Base-by-base conservation (phyloP, 2,113 vertebrate genomes). In the Gopherus flavomarginatus region DNA sequence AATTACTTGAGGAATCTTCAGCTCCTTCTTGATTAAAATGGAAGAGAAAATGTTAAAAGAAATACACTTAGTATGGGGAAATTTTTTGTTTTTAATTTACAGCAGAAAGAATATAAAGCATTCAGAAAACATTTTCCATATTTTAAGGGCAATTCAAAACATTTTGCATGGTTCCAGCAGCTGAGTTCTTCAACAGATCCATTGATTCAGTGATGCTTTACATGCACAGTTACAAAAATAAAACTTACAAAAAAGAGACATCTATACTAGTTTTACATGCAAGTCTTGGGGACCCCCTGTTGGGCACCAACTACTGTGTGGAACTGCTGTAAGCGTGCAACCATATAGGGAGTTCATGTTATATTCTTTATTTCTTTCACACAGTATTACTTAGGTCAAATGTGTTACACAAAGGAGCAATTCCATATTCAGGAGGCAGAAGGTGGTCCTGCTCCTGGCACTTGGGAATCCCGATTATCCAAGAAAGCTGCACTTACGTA, bases 81-180 rank as follows among this genome's bases (percentile, higher is more conserved):
- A 99, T 99, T 99, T 99, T 99, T 99, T 97, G 98, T 99, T 99
- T 99, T 99, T 99, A 99, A 99, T 99, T 99, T 99, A 99, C 99
- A 99, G 99, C 99, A 99, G 99, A 99, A 99, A 99, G 99, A 99
- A 99, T 99, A 99, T 99, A 99, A 99, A 99, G 99, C 99, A 99
- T 99, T 99, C 99, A 99, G 99, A 99, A 99, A 99, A 99, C 99
- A 99, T 99, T 99, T 99, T 99, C 99, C 99, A 99, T 99, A 99
- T 99, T 99, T 99, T 99, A 99, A 99, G 99, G 99, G 99, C 99
- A 99, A 99, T 99, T 99, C 99, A 99, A 99, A 99, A 99, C 98
- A 99, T 99, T 99, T 99, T 99, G 99, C 99, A 99, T 99, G 99
- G 99, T 99, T 99, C 99, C 99, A 99, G 99, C 99, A 99, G 99